Percentiles rank a stretch among this genome's conserved stretches.
Conservation (phyloP, 1,140 invertebrate genomes). For the Phthorimaea operculella region DNA sequence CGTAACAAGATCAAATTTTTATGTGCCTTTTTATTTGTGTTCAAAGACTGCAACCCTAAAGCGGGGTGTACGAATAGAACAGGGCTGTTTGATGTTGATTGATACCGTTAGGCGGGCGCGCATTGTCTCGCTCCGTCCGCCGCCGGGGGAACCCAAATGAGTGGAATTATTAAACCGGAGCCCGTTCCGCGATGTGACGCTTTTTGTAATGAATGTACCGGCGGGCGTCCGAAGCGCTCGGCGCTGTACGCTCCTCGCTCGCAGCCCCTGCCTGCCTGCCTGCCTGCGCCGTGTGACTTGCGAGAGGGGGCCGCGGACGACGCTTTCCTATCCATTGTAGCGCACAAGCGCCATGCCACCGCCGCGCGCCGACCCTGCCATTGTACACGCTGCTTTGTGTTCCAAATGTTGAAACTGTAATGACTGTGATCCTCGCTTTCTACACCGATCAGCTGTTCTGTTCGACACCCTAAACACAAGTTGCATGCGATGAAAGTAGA, state of each 20-base stretch:
- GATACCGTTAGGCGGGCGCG: slow-evolving; percentile 59
- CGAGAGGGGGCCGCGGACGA: too few relatives aligned
- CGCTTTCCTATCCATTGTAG: slow-evolving; percentile 24
- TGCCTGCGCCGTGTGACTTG: too few relatives aligned
- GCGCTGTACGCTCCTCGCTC: slow-evolving; percentile 5
- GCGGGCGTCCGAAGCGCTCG: background rate
- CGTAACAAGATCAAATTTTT: too few relatives aligned
- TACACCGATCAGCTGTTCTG: slow-evolving; percentile 19
- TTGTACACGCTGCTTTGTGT: slow-evolving; percentile 21
- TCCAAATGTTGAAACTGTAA: slow-evolving; percentile 25
- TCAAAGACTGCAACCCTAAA: slow-evolving; percentile 34
- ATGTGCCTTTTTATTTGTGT: too few relatives aligned
- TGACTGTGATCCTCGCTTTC: slow-evolving; percentile 9
- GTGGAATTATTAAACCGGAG: slow-evolving; percentile 61
- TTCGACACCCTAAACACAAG: slow-evolving; percentile 3
- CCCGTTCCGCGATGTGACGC: slow-evolving; percentile 46
- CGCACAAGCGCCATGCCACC: slow-evolving; percentile 11
- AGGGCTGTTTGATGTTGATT: slow-evolving; percentile 64
- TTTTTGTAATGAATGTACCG: slow-evolving; percentile 62
- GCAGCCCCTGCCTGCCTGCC: too few relatives aligned
- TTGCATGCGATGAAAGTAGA: background rate
- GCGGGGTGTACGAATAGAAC: slow-evolving; percentile 38
- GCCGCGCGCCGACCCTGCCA: slow-evolving; percentile 15
- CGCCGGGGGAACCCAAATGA: slow-evolving; percentile 44
- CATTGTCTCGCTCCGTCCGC: slow-evolving; percentile 44